These are phyloP conservation scores for Phrynocephalus vlangalii DNA, from an alignment of 2,797 vertebrate genomes.

Conservation along the genomic window DNA sequence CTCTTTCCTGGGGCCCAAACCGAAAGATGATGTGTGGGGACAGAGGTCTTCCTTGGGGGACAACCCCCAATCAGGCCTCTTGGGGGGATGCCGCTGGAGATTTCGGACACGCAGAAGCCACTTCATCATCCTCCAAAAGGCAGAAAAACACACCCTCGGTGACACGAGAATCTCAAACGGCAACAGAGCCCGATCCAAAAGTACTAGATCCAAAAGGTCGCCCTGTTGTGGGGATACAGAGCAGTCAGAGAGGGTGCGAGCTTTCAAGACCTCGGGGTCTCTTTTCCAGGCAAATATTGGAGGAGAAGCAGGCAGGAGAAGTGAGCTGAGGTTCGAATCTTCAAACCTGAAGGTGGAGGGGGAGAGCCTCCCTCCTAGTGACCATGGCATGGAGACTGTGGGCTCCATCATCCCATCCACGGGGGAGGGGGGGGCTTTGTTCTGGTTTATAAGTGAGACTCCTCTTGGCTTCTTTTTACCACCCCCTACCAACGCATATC, in stretches of 20 bases:
- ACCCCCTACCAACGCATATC: slow-evolving; percentile 26
- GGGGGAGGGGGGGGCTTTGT: too few species aligned
- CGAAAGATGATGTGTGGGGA: not conserved
- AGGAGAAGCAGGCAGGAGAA: too few species aligned
- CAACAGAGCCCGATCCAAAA: too few species aligned
- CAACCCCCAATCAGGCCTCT: not conserved
- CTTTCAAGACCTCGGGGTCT: too few species aligned
- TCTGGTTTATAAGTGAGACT: too few species aligned
- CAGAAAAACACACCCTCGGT: not conserved
- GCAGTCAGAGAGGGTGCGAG: too few species aligned
- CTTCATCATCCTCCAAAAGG: not conserved
- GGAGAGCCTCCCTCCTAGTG: not conserved
- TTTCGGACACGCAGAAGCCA: not conserved
- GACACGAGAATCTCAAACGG: not conserved
- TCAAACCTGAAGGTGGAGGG: not conserved
- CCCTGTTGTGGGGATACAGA: too few species aligned
- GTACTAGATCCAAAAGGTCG: too few species aligned
- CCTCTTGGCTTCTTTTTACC: not conserved
- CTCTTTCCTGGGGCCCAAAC: not conserved
- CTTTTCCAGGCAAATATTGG: too few species aligned
- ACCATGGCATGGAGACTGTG: too few species aligned
- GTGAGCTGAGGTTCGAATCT: too few species aligned
- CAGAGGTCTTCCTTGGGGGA: not conserved
- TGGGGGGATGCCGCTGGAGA: not conserved
- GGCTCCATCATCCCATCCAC: too few species aligned